These are phyloP conservation scores for Falco punctatus DNA, from an alignment of 2,113 vertebrate genomes.

Conservation along the genomic window DNA sequence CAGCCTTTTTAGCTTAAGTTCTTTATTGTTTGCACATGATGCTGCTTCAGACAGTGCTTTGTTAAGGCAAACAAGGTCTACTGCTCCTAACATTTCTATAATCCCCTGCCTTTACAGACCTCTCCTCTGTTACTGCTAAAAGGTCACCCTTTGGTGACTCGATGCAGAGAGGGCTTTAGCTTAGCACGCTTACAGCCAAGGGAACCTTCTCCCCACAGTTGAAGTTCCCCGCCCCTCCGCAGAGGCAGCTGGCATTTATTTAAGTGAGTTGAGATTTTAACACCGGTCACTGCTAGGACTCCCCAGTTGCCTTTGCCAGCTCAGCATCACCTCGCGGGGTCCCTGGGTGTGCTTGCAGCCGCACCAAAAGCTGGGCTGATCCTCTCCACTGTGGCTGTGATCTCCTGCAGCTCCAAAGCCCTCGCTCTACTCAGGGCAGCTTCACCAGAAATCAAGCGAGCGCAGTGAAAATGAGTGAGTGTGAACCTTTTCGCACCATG, in stretches of 20 bases:
- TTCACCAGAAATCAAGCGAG: not conserved
- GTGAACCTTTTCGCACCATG: not conserved
- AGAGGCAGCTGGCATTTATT: not conserved
- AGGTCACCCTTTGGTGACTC: not conserved
- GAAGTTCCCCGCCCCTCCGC: not conserved
- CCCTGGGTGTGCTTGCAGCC: not conserved
- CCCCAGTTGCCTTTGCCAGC: not conserved
- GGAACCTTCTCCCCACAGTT: not conserved
- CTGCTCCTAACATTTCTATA: not conserved
- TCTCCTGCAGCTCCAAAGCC: not conserved
- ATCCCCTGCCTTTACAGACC: not conserved
- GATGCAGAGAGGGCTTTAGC: not conserved
- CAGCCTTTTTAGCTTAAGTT: not conserved
- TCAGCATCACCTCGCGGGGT: not conserved
- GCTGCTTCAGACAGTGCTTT: not conserved
- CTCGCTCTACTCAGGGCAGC: not conserved
- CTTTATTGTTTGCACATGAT: not conserved
- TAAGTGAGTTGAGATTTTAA: not conserved
- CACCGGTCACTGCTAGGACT: not conserved
- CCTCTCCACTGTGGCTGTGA: not conserved
- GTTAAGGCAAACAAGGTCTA: not conserved
- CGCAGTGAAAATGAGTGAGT: not conserved
- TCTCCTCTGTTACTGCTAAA: not conserved
- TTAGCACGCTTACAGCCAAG: accelerated
- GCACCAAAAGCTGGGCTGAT: accelerated